phyloP scores from a whole-genome alignment of 2,888 invertebrate species.

The Hypena proboscidalis region DNA sequence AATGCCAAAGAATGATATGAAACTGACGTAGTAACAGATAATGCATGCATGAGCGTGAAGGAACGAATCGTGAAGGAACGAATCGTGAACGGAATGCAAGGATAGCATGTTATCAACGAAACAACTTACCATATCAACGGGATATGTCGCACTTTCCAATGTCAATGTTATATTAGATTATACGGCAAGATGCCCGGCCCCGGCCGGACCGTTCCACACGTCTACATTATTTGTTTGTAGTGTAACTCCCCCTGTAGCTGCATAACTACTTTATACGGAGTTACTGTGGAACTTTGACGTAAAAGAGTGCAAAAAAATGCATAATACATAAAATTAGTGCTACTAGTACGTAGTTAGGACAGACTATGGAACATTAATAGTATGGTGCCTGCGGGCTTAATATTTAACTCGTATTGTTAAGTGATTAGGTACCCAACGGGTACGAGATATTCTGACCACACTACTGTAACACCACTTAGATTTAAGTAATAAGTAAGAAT shows the following conservation, averaged over 20 bases:
- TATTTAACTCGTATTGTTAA: slow-evolving; percentile 47
- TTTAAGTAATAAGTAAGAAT: slow-evolving; percentile 58
- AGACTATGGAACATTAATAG: slow-evolving; percentile 61
- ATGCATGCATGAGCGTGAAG: slow-evolving; percentile 62
- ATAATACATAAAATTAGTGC: slow-evolving; percentile 78
- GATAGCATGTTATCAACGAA: slow-evolving; percentile 56
- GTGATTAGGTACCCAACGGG: slow-evolving; percentile 53
- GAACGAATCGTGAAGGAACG: slow-evolving; percentile 62
- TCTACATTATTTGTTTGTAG: slow-evolving; percentile 62
- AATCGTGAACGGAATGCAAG: slow-evolving; percentile 65
- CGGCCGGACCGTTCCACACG: slow-evolving; percentile 52
- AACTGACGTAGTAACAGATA: slow-evolving; percentile 61
- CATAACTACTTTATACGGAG: slow-evolving; percentile 68
- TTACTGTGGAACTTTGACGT: slow-evolving; percentile 56
- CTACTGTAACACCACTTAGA: slow-evolving; percentile 74
- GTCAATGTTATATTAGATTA: slow-evolving; percentile 25
- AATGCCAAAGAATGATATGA: slow-evolving; percentile 82
- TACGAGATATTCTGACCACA: slow-evolving; percentile 62
- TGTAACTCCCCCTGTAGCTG: slow-evolving; percentile 66
- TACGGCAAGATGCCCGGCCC: slow-evolving; percentile 17
- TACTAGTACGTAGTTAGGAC: slow-evolving; percentile 69
- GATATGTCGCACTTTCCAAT: slow-evolving; percentile 44
- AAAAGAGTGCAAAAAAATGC: slow-evolving; percentile 69
- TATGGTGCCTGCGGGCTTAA: slow-evolving; percentile 56
- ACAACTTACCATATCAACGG: slow-evolving; percentile 48